Evolutionary conservation across 1,140 invertebrate species (phyloP).

Genomic region (Drosophila varians): DNA sequence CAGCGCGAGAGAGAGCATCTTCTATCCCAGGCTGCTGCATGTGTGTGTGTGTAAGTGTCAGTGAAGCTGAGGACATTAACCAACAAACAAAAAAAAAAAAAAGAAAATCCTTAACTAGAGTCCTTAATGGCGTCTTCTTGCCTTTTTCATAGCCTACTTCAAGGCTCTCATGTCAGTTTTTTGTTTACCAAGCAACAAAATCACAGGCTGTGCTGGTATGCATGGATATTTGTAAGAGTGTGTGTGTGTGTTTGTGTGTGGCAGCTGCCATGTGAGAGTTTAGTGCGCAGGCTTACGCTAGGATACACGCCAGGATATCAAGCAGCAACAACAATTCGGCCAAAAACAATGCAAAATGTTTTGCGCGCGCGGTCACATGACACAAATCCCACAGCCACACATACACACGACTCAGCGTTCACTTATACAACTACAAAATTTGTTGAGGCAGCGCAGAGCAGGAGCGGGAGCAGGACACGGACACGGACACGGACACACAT

Average conservation of each 20-base stretch:
- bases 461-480: constrained; percentile 54
- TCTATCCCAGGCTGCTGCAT: neutral
- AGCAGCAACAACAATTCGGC: constrained; percentile 10
- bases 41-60: neutral
- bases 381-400: constrained; percentile 34
- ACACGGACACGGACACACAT: constrained; percentile 1
- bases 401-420: constrained; percentile 32
- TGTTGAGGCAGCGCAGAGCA: constrained; percentile 78
- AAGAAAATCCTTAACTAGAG: neutral
- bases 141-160: neutral
- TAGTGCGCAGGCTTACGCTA: constrained; percentile 76
- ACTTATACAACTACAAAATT: constrained; percentile 52
- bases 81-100: neutral
- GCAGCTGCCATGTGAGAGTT: constrained; percentile 54
- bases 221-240: neutral
- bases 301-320: constrained; percentile 45
- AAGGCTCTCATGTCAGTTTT: neutral
- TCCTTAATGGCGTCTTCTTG: neutral
- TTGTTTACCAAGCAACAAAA: constrained; percentile 1
- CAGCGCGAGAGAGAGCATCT: neutral
- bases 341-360: constrained; percentile 63
- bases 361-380: constrained; percentile 80
- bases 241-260: constrained; percentile 11
- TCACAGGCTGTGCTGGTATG: neutral
- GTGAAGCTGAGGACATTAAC: neutral